Base-by-base conservation (phyloP, 2,888 invertebrate species). In the Neocrepidodera transversa region DNA sequence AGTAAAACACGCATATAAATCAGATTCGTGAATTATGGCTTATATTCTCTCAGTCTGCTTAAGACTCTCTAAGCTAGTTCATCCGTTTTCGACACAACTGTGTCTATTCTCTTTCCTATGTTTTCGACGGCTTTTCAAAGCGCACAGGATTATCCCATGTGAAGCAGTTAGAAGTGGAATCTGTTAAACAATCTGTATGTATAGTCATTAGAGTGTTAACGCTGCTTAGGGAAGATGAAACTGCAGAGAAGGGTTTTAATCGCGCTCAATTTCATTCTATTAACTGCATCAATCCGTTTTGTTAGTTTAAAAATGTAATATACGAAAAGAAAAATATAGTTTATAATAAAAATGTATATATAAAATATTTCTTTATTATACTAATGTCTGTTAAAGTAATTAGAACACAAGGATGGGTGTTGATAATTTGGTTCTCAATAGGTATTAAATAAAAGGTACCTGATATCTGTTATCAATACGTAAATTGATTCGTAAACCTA, bases 1-100 rank as follows among this genome's bases (percentile, higher is more conserved):
- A 73, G 66, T 69, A 70, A 64, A 68, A 68, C 64, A 65, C 61
- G 64, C 68, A 66, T 67, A 71, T 72, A 72, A 73, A 73, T 73
- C 71, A 73, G 67, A 68, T 69, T 60, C 62, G 64, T 71, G 70
- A 72, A 71, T 72, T 70, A 71, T 73, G 68, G 69, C 66, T 67
- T 67, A 63, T 67, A 65, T 65, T 68, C 64, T 65, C 66, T 70
- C 66, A 64, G 68, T 69, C 67, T 68, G 69, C 68, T 72, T 72
- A 73, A 73, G 73, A 73, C 73, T 70, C 67, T 63, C 71, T 73
- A 73, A 73, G 71, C 73, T 69, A 67, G 64, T 68, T 69, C 71
- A 72, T 71, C 71, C 70, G 65, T 65, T 66, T 70, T 70, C 69
- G 68, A 71, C 71, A 66, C 64, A 69, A 70, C 66, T 66, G 64